Evolutionary conservation across 2,888 invertebrate species (phyloP).

Genomic region (Mantis religiosa): DNA sequence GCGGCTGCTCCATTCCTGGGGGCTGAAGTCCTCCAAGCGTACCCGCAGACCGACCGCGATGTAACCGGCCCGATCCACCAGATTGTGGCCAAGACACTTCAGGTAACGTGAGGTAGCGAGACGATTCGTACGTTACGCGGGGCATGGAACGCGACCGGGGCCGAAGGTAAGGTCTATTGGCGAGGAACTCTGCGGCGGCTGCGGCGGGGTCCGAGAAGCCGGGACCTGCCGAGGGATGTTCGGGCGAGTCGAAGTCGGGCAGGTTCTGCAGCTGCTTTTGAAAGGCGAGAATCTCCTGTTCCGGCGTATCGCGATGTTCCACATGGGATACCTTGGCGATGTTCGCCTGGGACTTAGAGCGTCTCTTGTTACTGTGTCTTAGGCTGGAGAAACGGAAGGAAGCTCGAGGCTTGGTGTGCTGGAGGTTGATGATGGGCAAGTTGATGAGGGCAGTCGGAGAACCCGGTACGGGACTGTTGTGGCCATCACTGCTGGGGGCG

Average conservation of each 20-base stretch:
- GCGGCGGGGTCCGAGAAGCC: conserved; percentile 35
- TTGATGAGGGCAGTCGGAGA: conserved; percentile 33
- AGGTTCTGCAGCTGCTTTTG: conserved; percentile 55
- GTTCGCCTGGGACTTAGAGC: conserved; percentile 41
- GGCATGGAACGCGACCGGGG: conserved; percentile 48
- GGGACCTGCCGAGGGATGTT: conserved; percentile 36
- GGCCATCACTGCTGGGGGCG: conserved; percentile 37
- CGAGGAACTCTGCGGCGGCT: conserved; percentile 36
- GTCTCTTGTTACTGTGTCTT: conserved; percentile 38
- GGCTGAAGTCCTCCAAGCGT: conserved; percentile 37
- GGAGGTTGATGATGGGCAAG: conserved; percentile 30
- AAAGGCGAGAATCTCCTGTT: conserved; percentile 52
- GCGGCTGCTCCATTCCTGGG: conserved; percentile 31
- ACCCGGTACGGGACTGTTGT: conserved; percentile 32
- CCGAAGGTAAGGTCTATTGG: conserved; percentile 38
- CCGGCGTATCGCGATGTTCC: conserved; percentile 40
- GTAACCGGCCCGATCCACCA: conserved; percentile 35
- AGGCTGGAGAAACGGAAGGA: conserved; percentile 38
- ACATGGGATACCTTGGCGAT: conserved; percentile 35
- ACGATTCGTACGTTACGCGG: conserved; percentile 44
- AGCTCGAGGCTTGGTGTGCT: conserved; percentile 36
- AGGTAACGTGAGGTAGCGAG: conserved; percentile 41
- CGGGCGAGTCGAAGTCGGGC: conserved; percentile 47
- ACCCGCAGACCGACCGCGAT: conserved; percentile 39
- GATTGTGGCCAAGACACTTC: conserved; percentile 37